These are phyloP conservation scores for Drosophila tani DNA, from an alignment of 1,140 invertebrate genomes.

Conservation along the genomic window DNA sequence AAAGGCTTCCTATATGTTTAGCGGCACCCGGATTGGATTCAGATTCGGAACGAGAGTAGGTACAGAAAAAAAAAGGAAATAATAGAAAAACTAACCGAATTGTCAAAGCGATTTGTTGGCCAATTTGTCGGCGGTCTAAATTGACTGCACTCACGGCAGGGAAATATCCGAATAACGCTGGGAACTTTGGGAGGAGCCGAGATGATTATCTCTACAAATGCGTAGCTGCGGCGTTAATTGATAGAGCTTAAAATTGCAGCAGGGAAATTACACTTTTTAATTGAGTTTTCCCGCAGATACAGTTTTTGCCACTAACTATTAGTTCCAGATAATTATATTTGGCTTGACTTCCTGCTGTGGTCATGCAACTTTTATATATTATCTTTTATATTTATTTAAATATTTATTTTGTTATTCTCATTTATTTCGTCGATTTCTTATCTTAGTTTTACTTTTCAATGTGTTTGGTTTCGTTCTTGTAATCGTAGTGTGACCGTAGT, in stretches of 20 bases:
- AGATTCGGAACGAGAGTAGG: neutral
- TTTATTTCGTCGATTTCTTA: no score
- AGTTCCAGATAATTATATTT: constrained; percentile 1
- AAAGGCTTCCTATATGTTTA: constrained; percentile 50
- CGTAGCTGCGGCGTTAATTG: constrained; percentile 14
- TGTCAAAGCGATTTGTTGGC: constrained; percentile 46
- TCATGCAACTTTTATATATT: neutral
- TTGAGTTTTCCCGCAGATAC: neutral
- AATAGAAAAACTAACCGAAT: neutral
- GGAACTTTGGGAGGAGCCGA: constrained; percentile 2
- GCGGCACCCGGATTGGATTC: constrained; percentile 13
- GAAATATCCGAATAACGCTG: constrained; percentile 19
- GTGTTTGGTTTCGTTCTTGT: no score
- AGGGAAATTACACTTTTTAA: constrained; percentile 5
- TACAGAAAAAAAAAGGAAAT: no score
- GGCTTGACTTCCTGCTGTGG: constrained; percentile 8
- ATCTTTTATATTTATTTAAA: neutral
- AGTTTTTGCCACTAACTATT: neutral
- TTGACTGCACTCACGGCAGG: constrained; percentile 34
- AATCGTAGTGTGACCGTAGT: no score
- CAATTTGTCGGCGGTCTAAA: constrained; percentile 19
- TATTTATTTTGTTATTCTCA: neutral
- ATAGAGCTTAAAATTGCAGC: constrained; percentile 10
- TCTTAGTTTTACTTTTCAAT: no score
- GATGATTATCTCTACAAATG: constrained; percentile 27